These are phyloP conservation scores for Luperina testacea DNA, from an alignment of 2,888 invertebrate genomes.

Conservation along the genomic window DNA sequence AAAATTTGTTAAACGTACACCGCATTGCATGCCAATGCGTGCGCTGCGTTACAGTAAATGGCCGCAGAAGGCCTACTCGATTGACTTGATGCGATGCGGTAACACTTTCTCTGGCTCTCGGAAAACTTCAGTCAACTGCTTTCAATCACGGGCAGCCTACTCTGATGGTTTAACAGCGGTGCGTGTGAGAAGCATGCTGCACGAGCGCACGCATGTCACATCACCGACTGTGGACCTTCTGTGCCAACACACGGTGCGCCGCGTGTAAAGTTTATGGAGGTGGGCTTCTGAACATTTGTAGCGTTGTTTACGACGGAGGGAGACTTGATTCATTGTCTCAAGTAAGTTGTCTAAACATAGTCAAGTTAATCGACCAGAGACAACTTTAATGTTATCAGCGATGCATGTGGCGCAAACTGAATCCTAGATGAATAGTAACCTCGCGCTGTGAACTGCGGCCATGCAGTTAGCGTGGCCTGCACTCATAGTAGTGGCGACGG, in stretches of 20 bases:
- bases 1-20: conserved; percentile 35
- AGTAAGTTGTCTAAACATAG: conserved; percentile 3
- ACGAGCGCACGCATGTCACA: not conserved
- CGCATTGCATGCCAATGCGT: conserved; percentile 1
- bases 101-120: not conserved
- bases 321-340: conserved; percentile 13
- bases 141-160: not conserved
- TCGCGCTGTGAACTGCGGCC: not conserved
- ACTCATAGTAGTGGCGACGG: not conserved
- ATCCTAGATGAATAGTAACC: not conserved
- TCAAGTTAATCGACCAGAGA: not conserved
- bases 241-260: not conserved
- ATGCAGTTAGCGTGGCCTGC: not conserved
- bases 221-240: conserved; percentile 3
- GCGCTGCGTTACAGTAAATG: not conserved
- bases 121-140: not conserved
- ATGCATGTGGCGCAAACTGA: not conserved
- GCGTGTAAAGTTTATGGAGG: conserved; percentile 20
- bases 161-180: not conserved
- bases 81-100: not conserved
- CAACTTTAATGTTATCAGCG: not conserved
- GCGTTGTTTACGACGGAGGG: conserved; percentile 37
- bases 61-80: conserved; percentile 17
- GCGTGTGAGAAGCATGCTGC: not conserved
- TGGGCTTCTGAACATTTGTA: conserved; percentile 35